These are phyloP conservation scores for Drosophila barbarae DNA, from an alignment of 2,888 invertebrate genomes.

Conservation along the genomic window DNA sequence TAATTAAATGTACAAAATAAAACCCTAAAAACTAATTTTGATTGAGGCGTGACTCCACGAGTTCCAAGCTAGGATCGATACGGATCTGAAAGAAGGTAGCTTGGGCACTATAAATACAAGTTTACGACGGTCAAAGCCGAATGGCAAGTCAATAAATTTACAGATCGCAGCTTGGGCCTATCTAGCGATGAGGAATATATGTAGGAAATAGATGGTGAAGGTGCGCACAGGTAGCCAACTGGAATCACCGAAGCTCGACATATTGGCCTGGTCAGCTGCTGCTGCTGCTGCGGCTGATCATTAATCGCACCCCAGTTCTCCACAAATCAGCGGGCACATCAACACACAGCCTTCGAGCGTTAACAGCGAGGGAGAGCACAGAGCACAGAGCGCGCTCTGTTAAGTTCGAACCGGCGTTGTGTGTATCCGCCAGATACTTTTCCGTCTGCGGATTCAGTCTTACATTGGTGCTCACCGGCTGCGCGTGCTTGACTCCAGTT, in stretches of 20 bases:
- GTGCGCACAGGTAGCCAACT: constrained; percentile 18
- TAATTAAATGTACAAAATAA: constrained; percentile 29
- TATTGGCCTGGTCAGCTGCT: constrained; percentile 53
- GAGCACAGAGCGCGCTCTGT: constrained; percentile 25
- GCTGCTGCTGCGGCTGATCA: constrained; percentile 43
- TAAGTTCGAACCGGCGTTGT: constrained; percentile 12
- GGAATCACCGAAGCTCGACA: constrained; percentile 56
- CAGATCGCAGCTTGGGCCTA: constrained; percentile 30
- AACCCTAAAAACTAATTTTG: constrained; percentile 17
- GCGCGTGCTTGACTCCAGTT: constrained; percentile 40
- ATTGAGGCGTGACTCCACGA: constrained; percentile 32
- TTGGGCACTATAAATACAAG: constrained; percentile 28
- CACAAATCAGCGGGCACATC: constrained; percentile 69
- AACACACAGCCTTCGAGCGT: constrained; percentile 47
- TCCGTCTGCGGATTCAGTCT: constrained; percentile 58
- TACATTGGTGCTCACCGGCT: constrained; percentile 62
- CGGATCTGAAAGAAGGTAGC: constrained; percentile 12
- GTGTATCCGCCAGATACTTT: constrained; percentile 42
- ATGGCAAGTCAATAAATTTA: constrained; percentile 42
- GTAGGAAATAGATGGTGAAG: not conserved
- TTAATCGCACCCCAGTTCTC: constrained; percentile 54
- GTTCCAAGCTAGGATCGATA: constrained; percentile 7
- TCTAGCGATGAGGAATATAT: constrained; percentile 9
- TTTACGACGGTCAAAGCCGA: constrained; percentile 37
- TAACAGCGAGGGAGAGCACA: constrained; percentile 19